Conservation (phyloP, 2,888 invertebrate genomes). For the Callyntrura sp. region DNA sequence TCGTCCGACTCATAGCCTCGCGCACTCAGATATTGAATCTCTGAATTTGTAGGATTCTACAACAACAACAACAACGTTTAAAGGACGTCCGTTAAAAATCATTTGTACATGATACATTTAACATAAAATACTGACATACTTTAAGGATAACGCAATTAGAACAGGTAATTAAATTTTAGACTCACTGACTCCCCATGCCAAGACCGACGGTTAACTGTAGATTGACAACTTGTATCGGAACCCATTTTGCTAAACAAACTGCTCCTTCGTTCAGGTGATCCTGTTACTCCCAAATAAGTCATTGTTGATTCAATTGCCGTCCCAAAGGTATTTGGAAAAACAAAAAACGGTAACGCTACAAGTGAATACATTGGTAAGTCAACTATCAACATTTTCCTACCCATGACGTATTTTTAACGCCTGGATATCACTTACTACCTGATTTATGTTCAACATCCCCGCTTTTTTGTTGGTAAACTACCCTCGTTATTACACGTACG, state of each 20-base stretch:
- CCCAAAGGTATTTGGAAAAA: background rate
- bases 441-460: too few relatives aligned
- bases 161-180: background rate
- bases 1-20: too few relatives aligned
- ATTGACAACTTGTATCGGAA: background rate
- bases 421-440: background rate
- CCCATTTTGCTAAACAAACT: background rate
- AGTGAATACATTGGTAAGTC: background rate
- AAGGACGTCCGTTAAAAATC: too few relatives aligned
- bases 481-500: too few relatives aligned
- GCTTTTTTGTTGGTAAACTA: too few relatives aligned
- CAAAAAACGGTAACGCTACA: conserved; percentile 12
- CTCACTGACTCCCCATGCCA: background rate
- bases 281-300: background rate
- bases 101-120: too few relatives aligned
- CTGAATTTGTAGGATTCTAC: too few relatives aligned
- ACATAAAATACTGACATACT: too few relatives aligned
- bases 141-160: background rate
- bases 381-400: background rate
- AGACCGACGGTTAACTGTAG: background rate
- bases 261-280: background rate
- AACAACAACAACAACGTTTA: too few relatives aligned
- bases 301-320: background rate
- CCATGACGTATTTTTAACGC: background rate
- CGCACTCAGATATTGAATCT: too few relatives aligned